Conservation (phyloP, 2,888 invertebrate genomes). For the Sesia bembeciformis region DNA sequence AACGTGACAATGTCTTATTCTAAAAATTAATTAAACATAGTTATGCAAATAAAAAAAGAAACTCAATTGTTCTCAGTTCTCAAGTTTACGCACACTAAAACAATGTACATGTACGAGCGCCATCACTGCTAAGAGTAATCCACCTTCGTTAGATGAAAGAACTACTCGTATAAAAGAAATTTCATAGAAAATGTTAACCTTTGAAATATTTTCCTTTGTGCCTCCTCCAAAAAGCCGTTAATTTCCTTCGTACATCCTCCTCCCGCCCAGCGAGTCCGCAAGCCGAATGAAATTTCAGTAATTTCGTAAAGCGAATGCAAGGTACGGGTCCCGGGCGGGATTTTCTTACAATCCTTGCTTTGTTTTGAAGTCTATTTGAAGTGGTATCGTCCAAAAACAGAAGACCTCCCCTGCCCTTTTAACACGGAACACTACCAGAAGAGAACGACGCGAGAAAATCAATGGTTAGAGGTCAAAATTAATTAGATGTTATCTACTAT, state of each 20-base stretch:
- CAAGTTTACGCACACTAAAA: too few relatives aligned
- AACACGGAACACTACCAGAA: not conserved
- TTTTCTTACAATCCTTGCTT: slow-evolving; percentile 68
- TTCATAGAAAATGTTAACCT: too few relatives aligned
- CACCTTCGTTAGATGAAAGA: too few relatives aligned
- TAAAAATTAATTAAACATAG: too few relatives aligned
- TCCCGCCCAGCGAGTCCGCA: slow-evolving; percentile 47
- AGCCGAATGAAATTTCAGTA: slow-evolving; percentile 71
- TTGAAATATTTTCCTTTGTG: not conserved
- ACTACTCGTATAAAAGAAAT: too few relatives aligned
- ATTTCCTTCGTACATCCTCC: slow-evolving; percentile 8
- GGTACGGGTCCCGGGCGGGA: slow-evolving; percentile 60
- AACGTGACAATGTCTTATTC: too few relatives aligned
- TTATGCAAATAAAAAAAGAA: too few relatives aligned
- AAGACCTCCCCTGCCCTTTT: slow-evolving; percentile 17
- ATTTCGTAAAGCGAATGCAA: slow-evolving; percentile 72
- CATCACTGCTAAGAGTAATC: too few relatives aligned
- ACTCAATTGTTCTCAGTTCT: too few relatives aligned
- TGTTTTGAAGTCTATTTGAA: slow-evolving; percentile 58
- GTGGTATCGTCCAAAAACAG: slow-evolving; percentile 26
- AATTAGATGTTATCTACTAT: slow-evolving; percentile 29
- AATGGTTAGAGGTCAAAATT: slow-evolving; percentile 25
- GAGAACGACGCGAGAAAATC: slow-evolving; percentile 6
- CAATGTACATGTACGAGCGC: too few relatives aligned
- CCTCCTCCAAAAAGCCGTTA: slow-evolving; percentile 18